These are phyloP conservation scores for Drosophila infuscata DNA, from an alignment of 2,888 invertebrate species.

Conservation along the genomic window DNA sequence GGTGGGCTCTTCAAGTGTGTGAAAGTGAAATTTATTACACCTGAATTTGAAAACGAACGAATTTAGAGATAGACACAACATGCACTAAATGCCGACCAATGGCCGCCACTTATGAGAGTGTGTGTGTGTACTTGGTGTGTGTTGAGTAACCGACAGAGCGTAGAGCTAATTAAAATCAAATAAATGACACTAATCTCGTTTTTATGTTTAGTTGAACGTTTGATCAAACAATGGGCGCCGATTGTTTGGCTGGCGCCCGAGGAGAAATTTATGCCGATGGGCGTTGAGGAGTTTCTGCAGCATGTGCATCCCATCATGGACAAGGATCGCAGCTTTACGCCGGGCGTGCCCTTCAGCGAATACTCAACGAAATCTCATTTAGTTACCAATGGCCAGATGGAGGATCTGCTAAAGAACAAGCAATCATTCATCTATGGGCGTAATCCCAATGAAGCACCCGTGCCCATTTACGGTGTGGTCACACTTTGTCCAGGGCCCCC, in stretches of 20 bases:
- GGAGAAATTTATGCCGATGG: slow-evolving; percentile 88
- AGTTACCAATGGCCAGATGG: slow-evolving; percentile 85
- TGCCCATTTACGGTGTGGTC: slow-evolving; percentile 88
- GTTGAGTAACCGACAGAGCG: slow-evolving; percentile 53
- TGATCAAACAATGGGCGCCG: slow-evolving; percentile 88
- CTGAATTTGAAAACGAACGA: slow-evolving; percentile 59
- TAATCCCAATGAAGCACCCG: slow-evolving; percentile 86
- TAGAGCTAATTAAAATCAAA: slow-evolving; percentile 58
- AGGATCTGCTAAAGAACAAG: slow-evolving; percentile 81
- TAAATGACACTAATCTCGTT: slow-evolving; percentile 29
- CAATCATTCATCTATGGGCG: slow-evolving; percentile 88
- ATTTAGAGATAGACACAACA: slow-evolving; percentile 57
- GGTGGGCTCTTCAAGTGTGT: slow-evolving; percentile 67
- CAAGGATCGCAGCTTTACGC: slow-evolving; percentile 75
- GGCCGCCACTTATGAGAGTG: slow-evolving; percentile 14
- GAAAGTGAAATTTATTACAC: slow-evolving; percentile 80
- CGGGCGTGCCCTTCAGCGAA: slow-evolving; percentile 79
- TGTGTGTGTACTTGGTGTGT: slow-evolving; percentile 9
- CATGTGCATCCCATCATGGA: slow-evolving; percentile 86
- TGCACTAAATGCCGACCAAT: slow-evolving; percentile 10
- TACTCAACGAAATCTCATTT: slow-evolving; percentile 85
- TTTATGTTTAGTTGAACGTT: slow-evolving; percentile 80
- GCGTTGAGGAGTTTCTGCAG: slow-evolving; percentile 87
- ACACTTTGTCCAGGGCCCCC: slow-evolving; percentile 84
- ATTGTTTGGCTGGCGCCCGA: slow-evolving; percentile 89